Conservation (phyloP, 1,140 invertebrate genomes). For the Ephestia elutella region DNA sequence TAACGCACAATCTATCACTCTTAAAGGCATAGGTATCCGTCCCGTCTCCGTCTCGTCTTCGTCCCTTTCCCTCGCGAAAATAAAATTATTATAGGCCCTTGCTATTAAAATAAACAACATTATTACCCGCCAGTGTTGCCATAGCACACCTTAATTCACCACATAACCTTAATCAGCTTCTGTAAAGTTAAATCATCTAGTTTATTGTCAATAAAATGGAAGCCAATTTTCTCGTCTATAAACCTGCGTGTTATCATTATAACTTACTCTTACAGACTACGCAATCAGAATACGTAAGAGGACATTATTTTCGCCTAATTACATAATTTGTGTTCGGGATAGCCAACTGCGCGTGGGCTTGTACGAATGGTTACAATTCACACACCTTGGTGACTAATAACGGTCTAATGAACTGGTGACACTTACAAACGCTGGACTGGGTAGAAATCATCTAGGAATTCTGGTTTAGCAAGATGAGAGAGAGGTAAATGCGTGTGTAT, state of each 20-base stretch:
- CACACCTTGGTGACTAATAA: conserved; percentile 46
- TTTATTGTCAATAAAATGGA: background rate
- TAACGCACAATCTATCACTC: no score
- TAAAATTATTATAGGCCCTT: no score
- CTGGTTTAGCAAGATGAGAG: background rate
- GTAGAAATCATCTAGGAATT: background rate
- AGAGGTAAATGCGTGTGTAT: background rate
- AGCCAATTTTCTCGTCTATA: background rate
- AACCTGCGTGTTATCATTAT: background rate
- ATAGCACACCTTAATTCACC: no score
- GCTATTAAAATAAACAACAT: no score
- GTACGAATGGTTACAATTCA: conserved; percentile 49
- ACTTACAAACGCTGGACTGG: conserved; percentile 24
- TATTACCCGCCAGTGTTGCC: no score
- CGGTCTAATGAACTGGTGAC: conserved; percentile 50
- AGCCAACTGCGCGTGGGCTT: conserved; percentile 35
- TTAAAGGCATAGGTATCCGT: no score
- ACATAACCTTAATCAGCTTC: no score
- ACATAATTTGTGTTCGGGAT: background rate
- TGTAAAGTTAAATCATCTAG: background rate
- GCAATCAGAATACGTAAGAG: background rate
- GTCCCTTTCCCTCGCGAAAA: no score
- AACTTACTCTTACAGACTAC: background rate
- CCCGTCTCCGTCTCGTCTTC: no score
- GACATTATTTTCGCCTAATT: conserved; percentile 5